phyloP scores from a whole-genome alignment of 2,113 vertebrate genomes.

The Myotis brandtii region DNA sequence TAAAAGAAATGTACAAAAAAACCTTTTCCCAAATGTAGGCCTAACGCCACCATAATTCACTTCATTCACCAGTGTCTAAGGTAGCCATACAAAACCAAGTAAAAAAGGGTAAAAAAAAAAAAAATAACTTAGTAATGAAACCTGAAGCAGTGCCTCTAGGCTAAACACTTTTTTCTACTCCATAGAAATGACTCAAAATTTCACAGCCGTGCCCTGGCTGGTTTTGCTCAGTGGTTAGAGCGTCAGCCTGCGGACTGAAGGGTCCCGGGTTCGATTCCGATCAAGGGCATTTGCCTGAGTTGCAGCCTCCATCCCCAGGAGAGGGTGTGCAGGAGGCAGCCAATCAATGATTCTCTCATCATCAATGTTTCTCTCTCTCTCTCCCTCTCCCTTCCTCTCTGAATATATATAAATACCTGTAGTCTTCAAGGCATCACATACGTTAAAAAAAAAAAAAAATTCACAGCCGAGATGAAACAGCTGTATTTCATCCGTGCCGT shows the following conservation, averaged over 20 bases:
- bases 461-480: background rate
- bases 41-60: background rate
- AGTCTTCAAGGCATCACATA: too few species aligned
- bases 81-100: background rate
- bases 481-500: background rate
- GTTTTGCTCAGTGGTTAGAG: too few species aligned
- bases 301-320: too few species aligned
- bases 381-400: too few species aligned
- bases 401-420: too few species aligned
- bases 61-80: background rate
- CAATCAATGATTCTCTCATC: too few species aligned
- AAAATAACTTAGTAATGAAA: background rate
- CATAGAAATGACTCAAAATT: background rate
- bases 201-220: background rate
- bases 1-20: slow-evolving; percentile 51
- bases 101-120: background rate
- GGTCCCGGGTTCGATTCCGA: too few species aligned
- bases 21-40: background rate
- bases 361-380: too few species aligned
- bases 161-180: background rate
- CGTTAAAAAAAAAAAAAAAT: background rate
- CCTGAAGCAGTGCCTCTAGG: background rate
- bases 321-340: too few species aligned
- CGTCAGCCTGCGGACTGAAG: too few species aligned
- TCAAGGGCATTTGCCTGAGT: too few species aligned